These are phyloP conservation scores for Hermetia illucens DNA, from an alignment of 1,140 invertebrate species.

Conservation along the genomic window DNA sequence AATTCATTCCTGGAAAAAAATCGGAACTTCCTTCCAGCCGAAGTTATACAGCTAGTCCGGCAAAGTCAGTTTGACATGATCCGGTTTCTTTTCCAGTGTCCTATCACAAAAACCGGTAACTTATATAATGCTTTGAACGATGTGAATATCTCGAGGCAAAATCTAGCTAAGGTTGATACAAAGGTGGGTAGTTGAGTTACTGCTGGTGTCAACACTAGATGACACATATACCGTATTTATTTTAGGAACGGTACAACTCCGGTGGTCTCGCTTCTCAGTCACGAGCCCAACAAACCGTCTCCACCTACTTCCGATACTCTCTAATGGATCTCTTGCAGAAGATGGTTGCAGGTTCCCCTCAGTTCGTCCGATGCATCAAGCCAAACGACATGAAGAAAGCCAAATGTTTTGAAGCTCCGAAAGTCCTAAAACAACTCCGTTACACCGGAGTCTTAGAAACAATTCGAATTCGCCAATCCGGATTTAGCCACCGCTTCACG, in stretches of 20 bases:
- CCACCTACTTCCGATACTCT: slow-evolving; percentile 73
- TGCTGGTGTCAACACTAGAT: neutral
- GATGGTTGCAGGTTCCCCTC: slow-evolving; percentile 63
- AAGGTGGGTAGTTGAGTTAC: slow-evolving; percentile 16
- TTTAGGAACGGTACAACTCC: slow-evolving; percentile 39
- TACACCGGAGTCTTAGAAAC: slow-evolving; percentile 75
- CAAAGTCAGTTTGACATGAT: slow-evolving; percentile 58
- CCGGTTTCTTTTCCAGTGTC: slow-evolving; percentile 62
- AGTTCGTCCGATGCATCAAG: slow-evolving; percentile 74
- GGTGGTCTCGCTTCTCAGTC: slow-evolving; percentile 63
- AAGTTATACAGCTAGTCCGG: slow-evolving; percentile 62
- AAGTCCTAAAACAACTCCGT: slow-evolving; percentile 59
- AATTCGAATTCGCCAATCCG: slow-evolving; percentile 63
- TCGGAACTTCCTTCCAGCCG: slow-evolving; percentile 64
- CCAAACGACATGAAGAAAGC: slow-evolving; percentile 61
- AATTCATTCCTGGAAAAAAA: slow-evolving; percentile 72
- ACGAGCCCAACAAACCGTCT: slow-evolving; percentile 66
- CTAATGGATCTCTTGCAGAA: slow-evolving; percentile 74
- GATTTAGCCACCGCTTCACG: slow-evolving; percentile 63
- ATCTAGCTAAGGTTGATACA: slow-evolving; percentile 24
- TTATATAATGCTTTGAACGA: slow-evolving; percentile 45
- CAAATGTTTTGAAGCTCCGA: slow-evolving; percentile 51
- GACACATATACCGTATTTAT: neutral
- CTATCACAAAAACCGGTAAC: slow-evolving; percentile 68
- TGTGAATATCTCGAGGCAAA: slow-evolving; percentile 32